These are phyloP conservation scores for Sphenopsis melanotis DNA, from an alignment of 2,797 vertebrate species.

Conservation along the genomic window DNA sequence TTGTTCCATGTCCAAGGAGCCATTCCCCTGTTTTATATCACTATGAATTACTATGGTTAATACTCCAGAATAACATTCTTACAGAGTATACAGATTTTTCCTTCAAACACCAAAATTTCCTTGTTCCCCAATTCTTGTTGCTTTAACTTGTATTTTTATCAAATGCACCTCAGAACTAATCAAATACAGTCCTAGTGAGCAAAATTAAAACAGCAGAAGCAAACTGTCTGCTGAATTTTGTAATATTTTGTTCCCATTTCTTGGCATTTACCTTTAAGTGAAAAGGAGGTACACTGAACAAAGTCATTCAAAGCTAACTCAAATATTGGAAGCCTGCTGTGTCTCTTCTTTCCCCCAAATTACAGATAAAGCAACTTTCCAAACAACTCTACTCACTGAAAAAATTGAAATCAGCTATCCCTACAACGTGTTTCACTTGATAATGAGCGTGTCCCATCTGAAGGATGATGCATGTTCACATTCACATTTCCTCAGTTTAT, in stretches of 20 bases:
- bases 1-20: neutral
- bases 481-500: neutral
- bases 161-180: neutral
- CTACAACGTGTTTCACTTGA: conserved; percentile 1
- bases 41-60: neutral
- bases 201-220: neutral
- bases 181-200: neutral
- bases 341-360: neutral
- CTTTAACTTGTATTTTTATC: neutral
- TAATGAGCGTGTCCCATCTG: neutral
- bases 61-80: neutral
- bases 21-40: neutral
- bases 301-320: neutral
- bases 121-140: neutral
- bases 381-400: neutral
- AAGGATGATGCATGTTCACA: neutral
- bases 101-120: neutral
- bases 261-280: neutral
- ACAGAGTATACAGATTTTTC: neutral
- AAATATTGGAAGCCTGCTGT: neutral
- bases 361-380: conserved; percentile 22
- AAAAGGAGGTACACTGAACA: neutral
- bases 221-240: neutral
- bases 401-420: conserved; percentile 23
- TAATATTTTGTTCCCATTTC: neutral